Conservation (phyloP, 2,797 vertebrate species). For the Parauchenoglanis punctatus region DNA sequence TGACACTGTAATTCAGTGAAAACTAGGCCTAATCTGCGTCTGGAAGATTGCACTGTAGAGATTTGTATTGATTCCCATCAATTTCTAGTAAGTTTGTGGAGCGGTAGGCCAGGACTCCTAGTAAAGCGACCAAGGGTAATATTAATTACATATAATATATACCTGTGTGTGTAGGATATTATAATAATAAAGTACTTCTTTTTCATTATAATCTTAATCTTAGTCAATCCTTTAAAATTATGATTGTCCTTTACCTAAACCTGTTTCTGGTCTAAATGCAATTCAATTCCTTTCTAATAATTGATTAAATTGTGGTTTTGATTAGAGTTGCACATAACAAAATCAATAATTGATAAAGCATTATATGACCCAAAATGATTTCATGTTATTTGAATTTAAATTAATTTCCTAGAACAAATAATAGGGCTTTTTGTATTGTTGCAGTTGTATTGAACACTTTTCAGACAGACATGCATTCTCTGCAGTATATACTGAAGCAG, state of each 20-base stretch:
- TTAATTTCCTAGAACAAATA: background rate
- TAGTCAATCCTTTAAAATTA: background rate
- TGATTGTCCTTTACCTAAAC: background rate
- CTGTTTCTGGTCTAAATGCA: background rate
- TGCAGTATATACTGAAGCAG: background rate
- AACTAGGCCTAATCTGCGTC: constrained; percentile 8
- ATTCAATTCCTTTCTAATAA: background rate
- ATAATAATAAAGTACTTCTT: background rate
- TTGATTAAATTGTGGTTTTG: background rate
- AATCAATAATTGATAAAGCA: background rate
- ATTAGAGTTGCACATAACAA: background rate
- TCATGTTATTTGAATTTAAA: background rate
- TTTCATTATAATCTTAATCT: background rate
- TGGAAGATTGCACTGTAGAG: constrained; percentile 16
- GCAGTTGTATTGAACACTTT: background rate
- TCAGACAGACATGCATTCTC: background rate
- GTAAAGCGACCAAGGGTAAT: background rate
- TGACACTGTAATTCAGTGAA: constrained; percentile 27
- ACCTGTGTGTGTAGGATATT: background rate
- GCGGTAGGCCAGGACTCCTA: background rate
- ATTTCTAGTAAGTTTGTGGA: background rate
- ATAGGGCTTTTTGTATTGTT: background rate
- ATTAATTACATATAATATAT: background rate
- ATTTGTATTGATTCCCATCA: constrained; percentile 14
- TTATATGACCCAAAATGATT: background rate